Base-by-base conservation (phyloP, 2,888 invertebrate genomes). In the Chloroclystis v-ata region DNA sequence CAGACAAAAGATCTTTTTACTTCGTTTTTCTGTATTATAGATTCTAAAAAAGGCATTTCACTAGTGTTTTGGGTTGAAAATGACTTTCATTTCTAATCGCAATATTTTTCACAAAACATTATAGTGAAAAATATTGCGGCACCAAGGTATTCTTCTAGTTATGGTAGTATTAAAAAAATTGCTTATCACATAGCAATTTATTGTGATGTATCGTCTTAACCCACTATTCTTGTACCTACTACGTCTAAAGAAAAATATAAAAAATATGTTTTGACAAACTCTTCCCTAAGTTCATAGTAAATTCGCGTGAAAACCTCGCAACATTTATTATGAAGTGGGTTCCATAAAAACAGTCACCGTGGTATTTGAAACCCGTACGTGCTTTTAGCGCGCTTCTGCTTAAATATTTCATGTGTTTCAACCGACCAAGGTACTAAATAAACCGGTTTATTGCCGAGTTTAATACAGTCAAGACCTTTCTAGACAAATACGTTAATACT, bases 341-440 rank as follows among this genome's bases (percentile, higher is more conserved):
- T 47, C 46, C 42, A 38, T 51, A 54, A 54, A 54, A 51, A 48
- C 46, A 45, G 41, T 41, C 47, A 38, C 38, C 37, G 28, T 44
- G 37, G 53, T 49, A 55, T 56, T 53, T 47, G 47, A 49, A 42
- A 38, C 37, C 42, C 43, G 53, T 49, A 54, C 52, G 49, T 52
- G 57, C 49, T 55, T 53, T 46, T 48, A 47, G 44, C 43, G 39
- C 42, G 49, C 40, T 46, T 55, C 32, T 32, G 41, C 43, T 47
- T 52, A 50, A 56, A 55, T 59, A 55, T 56, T 56, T 53, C 32
- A 56, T 44, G 42, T 51, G 42, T 42, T 30, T 5, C 39, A 7
- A 35, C 43, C 24, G 28, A 42, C 25, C 37, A 38, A 33, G 26
- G 40, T 45, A 49, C 42, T 45, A 41, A 52, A 53, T 52, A 47